These are phyloP conservation scores for Pristionchus fissidentatus DNA, from an alignment of 2,888 invertebrate genomes.

Conservation along the genomic window DNA sequence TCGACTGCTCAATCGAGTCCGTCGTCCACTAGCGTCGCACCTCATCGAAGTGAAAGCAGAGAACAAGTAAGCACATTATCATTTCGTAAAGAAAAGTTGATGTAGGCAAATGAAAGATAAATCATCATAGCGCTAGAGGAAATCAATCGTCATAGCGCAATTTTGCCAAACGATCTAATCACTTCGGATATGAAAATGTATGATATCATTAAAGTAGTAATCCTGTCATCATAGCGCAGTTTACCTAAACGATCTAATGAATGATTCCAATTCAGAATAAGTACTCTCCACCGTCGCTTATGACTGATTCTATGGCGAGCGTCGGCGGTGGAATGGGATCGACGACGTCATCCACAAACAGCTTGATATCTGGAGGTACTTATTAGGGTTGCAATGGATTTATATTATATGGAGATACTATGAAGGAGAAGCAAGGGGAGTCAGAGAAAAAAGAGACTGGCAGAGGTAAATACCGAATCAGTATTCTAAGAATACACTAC, in stretches of 20 bases:
- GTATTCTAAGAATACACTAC: no score
- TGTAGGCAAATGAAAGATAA: no score
- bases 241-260: no score
- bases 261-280: constrained; percentile 36
- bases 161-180: no score
- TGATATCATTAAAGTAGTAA: not conserved
- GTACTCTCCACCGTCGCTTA: constrained; percentile 49
- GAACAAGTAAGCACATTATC: not conserved
- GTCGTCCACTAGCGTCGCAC: constrained; percentile 5
- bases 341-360: constrained; percentile 67
- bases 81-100: no score
- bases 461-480: not conserved
- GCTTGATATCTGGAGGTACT: constrained; percentile 58
- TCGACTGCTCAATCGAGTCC: constrained; percentile 1
- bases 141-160: no score
- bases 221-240: not conserved
- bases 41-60: constrained; percentile 39
- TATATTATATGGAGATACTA: no score
- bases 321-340: constrained; percentile 52
- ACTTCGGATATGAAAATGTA: not conserved
- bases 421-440: no score
- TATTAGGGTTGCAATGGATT: no score
- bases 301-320: constrained; percentile 50
- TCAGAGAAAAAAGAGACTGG: not conserved
- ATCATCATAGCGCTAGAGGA: not conserved